A percentile compares a stretch with the other conserved stretches of the same genome.
Evolutionary conservation across 2,797 vertebrate species (phyloP).

Genomic region (Carduelis carduelis): DNA sequence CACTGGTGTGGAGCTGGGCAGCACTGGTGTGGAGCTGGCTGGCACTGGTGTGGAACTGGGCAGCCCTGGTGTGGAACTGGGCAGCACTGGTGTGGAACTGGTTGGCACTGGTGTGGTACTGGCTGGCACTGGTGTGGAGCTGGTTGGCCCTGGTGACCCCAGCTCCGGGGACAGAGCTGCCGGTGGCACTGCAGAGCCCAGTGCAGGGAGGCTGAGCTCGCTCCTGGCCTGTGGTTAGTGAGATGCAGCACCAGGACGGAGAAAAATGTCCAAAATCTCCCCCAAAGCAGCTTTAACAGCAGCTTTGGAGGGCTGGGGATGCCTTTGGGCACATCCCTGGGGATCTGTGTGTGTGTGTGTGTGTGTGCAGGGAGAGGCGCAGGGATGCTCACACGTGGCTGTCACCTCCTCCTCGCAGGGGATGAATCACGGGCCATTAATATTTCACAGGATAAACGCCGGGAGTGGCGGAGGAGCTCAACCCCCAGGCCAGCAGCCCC

Average conservation of each 20-base stretch:
- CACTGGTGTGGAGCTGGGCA: background rate
- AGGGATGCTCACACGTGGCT: background rate
- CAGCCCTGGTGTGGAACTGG: background rate
- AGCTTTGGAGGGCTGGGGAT: accelerated
- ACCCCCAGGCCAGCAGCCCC: accelerated
- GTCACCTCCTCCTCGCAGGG: background rate
- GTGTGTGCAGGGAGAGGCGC: background rate
- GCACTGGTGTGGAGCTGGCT: background rate
- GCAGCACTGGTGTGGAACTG: background rate
- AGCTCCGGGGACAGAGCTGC: background rate
- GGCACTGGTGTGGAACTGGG: background rate
- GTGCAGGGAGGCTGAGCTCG: background rate
- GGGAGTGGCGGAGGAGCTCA: background rate
- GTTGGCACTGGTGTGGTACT: too few relatives aligned
- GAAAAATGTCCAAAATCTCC: background rate
- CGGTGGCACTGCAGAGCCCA: background rate
- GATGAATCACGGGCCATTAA: background rate
- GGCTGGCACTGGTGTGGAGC: too few relatives aligned
- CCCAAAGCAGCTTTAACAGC: accelerated
- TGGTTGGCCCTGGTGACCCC: background rate
- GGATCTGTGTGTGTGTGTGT: accelerated
- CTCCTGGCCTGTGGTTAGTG: background rate
- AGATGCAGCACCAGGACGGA: background rate
- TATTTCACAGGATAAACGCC: background rate
- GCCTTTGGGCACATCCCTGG: background rate